phyloP scores from a whole-genome alignment of 2,888 invertebrate species.

The Tuberolachnus salignus region DNA sequence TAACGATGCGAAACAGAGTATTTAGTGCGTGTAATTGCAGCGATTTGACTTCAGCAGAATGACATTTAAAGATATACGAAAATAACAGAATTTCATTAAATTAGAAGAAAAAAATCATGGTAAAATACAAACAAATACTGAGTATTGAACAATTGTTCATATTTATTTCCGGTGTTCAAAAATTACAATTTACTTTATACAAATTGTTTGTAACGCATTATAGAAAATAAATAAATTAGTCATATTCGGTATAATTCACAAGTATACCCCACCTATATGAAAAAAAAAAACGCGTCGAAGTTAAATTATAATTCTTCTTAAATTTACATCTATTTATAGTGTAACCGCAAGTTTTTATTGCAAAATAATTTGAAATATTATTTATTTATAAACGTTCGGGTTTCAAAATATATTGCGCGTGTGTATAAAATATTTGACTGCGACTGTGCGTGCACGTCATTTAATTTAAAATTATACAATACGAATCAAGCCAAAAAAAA shows the following conservation, averaged over 20 bases:
- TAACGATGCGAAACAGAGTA: conserved; percentile 16
- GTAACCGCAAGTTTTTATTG: no score
- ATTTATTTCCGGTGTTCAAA: not conserved
- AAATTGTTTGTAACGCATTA: no score
- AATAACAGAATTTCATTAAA: not conserved
- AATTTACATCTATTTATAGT: no score
- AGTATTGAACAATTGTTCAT: not conserved
- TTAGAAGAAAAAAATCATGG: no score
- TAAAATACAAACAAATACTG: not conserved
- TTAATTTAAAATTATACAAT: not conserved
- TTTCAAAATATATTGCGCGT: not conserved
- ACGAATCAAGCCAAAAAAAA: not conserved
- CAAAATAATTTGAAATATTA: no score
- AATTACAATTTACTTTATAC: no score
- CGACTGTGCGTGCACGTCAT: not conserved
- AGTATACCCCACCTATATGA: no score
- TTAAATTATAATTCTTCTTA: no score
- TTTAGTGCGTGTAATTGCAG: conserved; percentile 19
- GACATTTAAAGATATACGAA: not conserved
- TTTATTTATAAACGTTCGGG: not conserved
- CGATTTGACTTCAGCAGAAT: not conserved
- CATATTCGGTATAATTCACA: no score
- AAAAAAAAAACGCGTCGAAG: no score
- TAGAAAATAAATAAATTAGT: no score
- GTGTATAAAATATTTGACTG: no score